Percentiles rank a stretch among this genome's conserved stretches.
Evolutionary conservation across 2,888 invertebrate species (phyloP).

Genomic region (Epistrophe eligans): DNA sequence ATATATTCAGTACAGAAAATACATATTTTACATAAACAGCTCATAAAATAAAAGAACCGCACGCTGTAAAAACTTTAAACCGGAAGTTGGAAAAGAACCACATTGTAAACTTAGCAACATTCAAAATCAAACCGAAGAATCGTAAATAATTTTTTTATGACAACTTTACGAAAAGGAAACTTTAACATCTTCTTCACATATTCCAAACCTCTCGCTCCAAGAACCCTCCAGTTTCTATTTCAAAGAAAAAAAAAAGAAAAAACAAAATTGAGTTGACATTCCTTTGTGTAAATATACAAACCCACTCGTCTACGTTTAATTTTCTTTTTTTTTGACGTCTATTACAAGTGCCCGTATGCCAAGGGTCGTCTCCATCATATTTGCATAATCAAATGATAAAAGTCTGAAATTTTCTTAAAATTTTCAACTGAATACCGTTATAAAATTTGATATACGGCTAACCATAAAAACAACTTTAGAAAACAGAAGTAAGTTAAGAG

Average conservation of each 20-base stretch:
- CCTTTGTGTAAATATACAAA: neutral
- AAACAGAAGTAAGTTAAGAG: conserved; percentile 43
- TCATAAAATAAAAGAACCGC: conserved; percentile 43
- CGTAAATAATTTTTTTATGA: conserved; percentile 64
- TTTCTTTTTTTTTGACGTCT: conserved; percentile 35
- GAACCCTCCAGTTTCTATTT: neutral
- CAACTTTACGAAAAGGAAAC: conserved; percentile 22
- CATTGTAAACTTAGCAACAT: conserved; percentile 63
- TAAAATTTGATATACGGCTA: conserved; percentile 67
- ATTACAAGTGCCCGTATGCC: conserved; percentile 81
- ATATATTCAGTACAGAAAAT: neutral
- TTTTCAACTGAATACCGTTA: conserved; percentile 68
- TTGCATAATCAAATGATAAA: conserved; percentile 84
- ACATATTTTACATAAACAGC: conserved; percentile 48
- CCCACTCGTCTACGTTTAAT: neutral
- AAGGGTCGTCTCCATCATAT: conserved; percentile 83
- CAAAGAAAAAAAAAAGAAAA: no score
- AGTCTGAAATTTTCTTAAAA: conserved; percentile 81
- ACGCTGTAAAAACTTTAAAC: conserved; percentile 44
- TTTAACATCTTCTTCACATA: conserved; percentile 12
- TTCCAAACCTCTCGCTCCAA: neutral
- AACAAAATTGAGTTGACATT: neutral
- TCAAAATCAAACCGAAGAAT: conserved; percentile 68
- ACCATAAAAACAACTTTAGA: conserved; percentile 54
- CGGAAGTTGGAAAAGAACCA: conserved; percentile 54